Percentiles rank a stretch among this genome's conserved stretches.
Evolutionary conservation across 2,113 vertebrate genomes (phyloP).

Genomic region (Rhabdomys dilectus): DNA sequence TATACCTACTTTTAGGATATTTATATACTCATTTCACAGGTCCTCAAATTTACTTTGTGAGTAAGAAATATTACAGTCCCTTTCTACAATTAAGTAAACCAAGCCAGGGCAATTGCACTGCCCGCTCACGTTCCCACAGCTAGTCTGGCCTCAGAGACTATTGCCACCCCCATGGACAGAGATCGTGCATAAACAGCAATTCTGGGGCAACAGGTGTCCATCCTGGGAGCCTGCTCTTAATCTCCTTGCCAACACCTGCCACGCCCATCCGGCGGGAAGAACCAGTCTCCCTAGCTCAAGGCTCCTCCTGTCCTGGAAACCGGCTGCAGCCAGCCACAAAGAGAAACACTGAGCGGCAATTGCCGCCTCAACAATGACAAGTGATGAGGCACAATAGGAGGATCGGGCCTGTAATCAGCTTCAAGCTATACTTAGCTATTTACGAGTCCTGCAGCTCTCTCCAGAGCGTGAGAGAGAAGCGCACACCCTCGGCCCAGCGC

Average conservation of each 20-base stretch:
- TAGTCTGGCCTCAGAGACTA: background rate
- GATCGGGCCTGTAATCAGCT: slow-evolving; percentile 79
- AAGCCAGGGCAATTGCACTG: background rate
- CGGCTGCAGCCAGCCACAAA: slow-evolving; percentile 51
- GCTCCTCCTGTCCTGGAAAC: slow-evolving; percentile 73
- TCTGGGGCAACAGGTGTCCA: background rate
- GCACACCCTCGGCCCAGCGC: slow-evolving; percentile 39
- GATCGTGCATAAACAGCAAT: background rate
- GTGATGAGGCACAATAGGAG: slow-evolving; percentile 80
- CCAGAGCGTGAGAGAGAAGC: slow-evolving; percentile 23
- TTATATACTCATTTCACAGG: background rate
- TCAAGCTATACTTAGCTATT: slow-evolving; percentile 75
- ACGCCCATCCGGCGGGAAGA: background rate
- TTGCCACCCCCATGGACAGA: background rate
- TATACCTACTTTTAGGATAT: background rate
- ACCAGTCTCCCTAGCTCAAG: background rate
- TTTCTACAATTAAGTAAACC: slow-evolving; percentile 1
- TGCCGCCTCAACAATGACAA: slow-evolving; percentile 78
- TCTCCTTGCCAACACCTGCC: background rate
- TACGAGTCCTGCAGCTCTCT: slow-evolving; percentile 58
- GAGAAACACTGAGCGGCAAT: slow-evolving; percentile 63
- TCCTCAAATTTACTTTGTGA: background rate
- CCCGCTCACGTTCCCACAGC: background rate
- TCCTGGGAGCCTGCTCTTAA: background rate
- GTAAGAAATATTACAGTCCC: background rate